Percentiles rank a stretch among this genome's conserved stretches.
These are phyloP conservation scores for Heteromormyrus szaboi DNA, from an alignment of 2,797 vertebrate species.

Conservation along the genomic window DNA sequence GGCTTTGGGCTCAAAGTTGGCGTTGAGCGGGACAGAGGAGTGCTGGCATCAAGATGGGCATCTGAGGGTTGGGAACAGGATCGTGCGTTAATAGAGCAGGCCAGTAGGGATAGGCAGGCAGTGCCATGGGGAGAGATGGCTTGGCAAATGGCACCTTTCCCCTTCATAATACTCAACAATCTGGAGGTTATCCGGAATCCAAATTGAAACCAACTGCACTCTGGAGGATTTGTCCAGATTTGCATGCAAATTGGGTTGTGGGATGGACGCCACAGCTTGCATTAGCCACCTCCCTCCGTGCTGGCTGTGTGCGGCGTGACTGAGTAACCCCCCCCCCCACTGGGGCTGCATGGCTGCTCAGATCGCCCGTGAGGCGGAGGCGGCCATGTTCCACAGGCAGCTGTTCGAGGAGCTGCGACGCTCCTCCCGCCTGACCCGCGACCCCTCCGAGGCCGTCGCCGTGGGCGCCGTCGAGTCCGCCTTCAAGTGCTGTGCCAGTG, in stretches of 20 bases:
- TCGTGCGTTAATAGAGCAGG: neutral
- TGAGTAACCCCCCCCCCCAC: constrained; percentile 30
- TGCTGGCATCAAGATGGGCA: neutral
- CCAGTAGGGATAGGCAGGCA: constrained; percentile 37
- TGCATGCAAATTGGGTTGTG: neutral
- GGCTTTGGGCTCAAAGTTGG: neutral
- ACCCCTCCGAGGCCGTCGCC: constrained; percentile 88
- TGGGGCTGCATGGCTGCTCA: constrained; percentile 40
- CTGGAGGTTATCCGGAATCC: neutral
- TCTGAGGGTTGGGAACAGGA: neutral
- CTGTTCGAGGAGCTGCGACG: constrained; percentile 94
- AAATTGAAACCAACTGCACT: neutral
- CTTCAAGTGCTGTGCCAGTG: constrained; percentile 95
- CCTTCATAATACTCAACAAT: neutral
- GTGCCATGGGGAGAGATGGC: constrained; percentile 34
- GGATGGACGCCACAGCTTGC: constrained; percentile 5
- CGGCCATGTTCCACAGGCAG: constrained; percentile 95
- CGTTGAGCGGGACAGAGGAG: neutral
- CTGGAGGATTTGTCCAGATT: neutral
- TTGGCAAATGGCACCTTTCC: constrained; percentile 24
- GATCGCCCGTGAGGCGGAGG: constrained; percentile 97
- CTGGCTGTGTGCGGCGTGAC: constrained; percentile 30
- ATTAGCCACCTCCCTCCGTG: constrained; percentile 40
- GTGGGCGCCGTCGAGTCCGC: constrained; percentile 93
- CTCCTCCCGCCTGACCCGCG: constrained; percentile 83